phyloP scores from a whole-genome alignment of 35 echinoderm and acorn worm genomes.

The Heliocidaris erythrogramma region DNA sequence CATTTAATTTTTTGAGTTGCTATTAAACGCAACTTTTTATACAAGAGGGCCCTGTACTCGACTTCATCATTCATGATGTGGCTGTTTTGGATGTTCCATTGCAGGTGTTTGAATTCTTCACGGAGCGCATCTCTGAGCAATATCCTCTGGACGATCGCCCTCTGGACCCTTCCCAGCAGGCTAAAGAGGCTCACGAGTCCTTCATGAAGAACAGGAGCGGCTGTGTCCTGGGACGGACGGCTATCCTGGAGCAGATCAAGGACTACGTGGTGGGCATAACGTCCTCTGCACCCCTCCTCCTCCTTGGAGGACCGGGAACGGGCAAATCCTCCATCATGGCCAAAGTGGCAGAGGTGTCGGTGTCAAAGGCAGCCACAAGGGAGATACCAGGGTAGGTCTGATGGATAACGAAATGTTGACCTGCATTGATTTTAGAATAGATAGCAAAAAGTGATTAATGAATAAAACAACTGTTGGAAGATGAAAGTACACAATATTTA shows the following conservation, averaged over 20 bases:
- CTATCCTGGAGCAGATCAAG: conserved; percentile 81
- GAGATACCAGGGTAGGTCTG: conserved; percentile 79
- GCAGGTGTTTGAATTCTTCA: conserved; percentile 82
- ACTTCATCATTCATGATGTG: background rate
- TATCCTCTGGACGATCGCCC: conserved; percentile 73
- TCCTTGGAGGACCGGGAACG: conserved; percentile 73
- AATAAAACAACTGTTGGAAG: too few relatives aligned
- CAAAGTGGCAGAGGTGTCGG: conserved; percentile 67
- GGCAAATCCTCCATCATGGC: conserved; percentile 93
- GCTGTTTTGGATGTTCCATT: background rate
- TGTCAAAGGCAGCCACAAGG: conserved; percentile 50
- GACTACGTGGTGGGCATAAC: conserved; percentile 62
- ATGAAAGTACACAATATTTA: too few relatives aligned
- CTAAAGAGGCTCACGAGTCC: conserved; percentile 88
- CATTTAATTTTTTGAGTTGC: too few relatives aligned
- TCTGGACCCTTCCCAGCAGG: conserved; percentile 80
- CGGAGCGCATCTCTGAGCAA: conserved; percentile 78
- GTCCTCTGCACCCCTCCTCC: conserved; percentile 44
- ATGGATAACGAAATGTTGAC: background rate
- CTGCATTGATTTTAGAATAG: too few relatives aligned
- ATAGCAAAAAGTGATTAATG: too few relatives aligned
- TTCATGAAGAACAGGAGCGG: conserved; percentile 95
- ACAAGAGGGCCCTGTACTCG: too few relatives aligned
- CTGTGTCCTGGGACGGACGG: conserved; percentile 79
- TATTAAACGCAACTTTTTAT: too few relatives aligned